Conservation (phyloP, 2,113 vertebrate genomes). For the Pterocles orientalis region DNA sequence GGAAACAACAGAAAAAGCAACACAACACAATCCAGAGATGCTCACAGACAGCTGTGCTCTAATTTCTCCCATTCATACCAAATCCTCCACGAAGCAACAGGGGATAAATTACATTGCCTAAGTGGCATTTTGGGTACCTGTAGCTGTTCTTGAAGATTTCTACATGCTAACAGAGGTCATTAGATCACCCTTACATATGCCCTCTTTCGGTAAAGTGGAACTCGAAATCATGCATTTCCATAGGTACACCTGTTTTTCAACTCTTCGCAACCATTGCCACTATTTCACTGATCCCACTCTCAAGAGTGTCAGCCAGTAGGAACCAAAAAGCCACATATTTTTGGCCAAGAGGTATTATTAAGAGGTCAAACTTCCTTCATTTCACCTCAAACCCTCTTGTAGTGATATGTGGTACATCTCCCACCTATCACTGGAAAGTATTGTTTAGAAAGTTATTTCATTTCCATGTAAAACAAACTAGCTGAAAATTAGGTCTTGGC, state of each 20-base stretch:
- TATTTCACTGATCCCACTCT: neutral
- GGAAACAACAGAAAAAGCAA: neutral
- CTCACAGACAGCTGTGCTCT: neutral
- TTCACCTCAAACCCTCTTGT: neutral
- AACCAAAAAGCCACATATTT: neutral
- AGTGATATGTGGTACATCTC: neutral
- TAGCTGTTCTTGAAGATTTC: neutral
- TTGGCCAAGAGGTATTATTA: neutral
- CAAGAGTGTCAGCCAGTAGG: neutral
- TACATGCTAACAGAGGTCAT: neutral
- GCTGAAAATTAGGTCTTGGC: neutral
- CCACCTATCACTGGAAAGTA: neutral
- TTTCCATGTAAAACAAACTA: neutral
- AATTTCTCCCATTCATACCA: neutral
- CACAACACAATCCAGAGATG: neutral
- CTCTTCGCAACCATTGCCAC: neutral
- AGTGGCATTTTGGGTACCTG: neutral
- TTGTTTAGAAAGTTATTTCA: neutral
- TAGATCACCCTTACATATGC: neutral
- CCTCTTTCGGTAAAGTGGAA: neutral
- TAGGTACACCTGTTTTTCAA: neutral
- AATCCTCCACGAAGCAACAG: neutral
- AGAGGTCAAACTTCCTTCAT: neutral
- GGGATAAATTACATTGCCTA: neutral
- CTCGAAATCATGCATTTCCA: neutral